A percentile compares a stretch with the other conserved stretches of the same genome.
Evolutionary conservation across 2,113 vertebrate genomes (phyloP).

Genomic region (Xiphorhynchus elegans): DNA sequence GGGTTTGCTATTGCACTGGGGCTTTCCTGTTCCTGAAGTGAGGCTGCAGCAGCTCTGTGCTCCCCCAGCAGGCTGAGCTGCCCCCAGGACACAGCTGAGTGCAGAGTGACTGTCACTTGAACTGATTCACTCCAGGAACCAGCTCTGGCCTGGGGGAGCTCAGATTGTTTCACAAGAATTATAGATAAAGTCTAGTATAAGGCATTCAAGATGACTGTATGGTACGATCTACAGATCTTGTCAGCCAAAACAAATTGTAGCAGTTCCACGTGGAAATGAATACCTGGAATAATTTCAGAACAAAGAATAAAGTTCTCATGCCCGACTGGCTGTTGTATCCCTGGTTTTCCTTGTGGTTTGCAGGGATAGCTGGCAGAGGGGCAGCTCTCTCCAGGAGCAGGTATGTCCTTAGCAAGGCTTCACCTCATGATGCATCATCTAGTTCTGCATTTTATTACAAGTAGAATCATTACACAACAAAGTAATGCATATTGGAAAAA

Average conservation of each 20-base stretch:
- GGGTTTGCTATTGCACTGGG: background rate
- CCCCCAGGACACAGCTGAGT: background rate
- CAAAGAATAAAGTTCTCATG: background rate
- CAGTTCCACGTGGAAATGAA: background rate
- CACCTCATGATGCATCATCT: background rate
- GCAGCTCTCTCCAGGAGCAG: background rate
- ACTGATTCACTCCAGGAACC: background rate
- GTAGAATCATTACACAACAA: conserved; percentile 73
- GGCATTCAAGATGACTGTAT: background rate
- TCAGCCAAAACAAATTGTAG: background rate
- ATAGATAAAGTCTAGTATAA: background rate
- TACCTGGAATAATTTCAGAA: background rate
- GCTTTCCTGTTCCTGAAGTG: background rate
- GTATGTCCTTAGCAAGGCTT: background rate
- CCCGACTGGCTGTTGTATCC: fast-evolving
- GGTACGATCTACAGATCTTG: background rate
- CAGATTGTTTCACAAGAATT: fast-evolving
- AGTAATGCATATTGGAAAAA: conserved; percentile 74
- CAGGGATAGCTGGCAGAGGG: background rate
- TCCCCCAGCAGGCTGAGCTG: background rate
- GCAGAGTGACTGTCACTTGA: background rate
- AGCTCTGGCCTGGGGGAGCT: background rate
- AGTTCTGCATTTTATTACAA: conserved; percentile 74
- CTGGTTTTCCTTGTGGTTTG: background rate
- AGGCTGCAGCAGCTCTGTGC: background rate